These are phyloP conservation scores for Syncerus caffer DNA, from an alignment of 2,797 vertebrate genomes.

Conservation along the genomic window DNA sequence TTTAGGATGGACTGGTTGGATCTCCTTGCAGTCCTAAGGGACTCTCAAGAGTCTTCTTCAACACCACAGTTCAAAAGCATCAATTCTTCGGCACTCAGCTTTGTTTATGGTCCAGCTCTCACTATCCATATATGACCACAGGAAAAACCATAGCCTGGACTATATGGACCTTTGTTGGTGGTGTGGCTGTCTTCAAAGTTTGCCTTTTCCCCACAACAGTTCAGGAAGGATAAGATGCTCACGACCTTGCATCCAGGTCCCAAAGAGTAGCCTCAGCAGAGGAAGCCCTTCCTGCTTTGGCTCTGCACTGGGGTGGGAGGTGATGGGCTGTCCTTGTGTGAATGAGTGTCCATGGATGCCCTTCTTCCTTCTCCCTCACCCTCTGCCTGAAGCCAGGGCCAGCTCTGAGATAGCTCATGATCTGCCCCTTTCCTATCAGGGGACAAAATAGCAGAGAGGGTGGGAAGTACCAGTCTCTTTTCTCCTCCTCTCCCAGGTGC, in stretches of 20 bases:
- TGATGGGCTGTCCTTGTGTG: neutral
- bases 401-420: neutral
- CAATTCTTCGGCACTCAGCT: neutral
- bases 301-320: neutral
- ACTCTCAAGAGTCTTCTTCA: neutral
- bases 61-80: neutral
- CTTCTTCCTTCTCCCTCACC: neutral
- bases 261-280: neutral
- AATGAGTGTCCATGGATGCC: rapidly evolving
- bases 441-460: neutral
- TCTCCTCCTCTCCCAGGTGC: slow-evolving; percentile 84
- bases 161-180: neutral
- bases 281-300: neutral
- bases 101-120: neutral
- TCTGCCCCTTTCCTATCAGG: neutral
- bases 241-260: neutral
- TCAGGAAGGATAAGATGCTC: neutral
- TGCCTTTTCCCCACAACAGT: neutral
- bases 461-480: neutral
- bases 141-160: neutral
- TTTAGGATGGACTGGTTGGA: neutral
- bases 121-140: neutral
- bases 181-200: neutral
- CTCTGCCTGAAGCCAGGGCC: neutral
- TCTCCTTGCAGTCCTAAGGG: neutral